phyloP scores from a whole-genome alignment of 2,797 vertebrate genomes.

The Leptatherina wallacei region DNA sequence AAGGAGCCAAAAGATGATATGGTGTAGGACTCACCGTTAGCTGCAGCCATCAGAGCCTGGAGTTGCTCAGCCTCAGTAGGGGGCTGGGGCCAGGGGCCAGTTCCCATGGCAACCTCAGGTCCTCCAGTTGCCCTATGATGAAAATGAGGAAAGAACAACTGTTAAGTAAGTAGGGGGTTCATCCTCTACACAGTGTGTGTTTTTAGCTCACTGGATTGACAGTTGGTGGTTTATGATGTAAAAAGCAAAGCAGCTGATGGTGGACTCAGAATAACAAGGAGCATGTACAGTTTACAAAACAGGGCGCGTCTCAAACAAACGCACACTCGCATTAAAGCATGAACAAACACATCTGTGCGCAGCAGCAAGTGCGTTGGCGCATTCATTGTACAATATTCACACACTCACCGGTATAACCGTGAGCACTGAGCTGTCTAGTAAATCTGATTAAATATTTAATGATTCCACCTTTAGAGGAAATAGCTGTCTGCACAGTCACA shows the following conservation, averaged over 20 bases:
- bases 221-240: constrained; percentile 56
- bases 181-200: constrained; percentile 18
- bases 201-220: constrained; percentile 43
- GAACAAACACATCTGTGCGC: constrained; percentile 54
- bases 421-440: constrained; percentile 44
- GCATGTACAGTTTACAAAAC: constrained; percentile 62
- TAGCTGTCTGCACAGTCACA: constrained; percentile 62
- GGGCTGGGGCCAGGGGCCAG: constrained; percentile 97
- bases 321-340: constrained; percentile 36
- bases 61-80: constrained; percentile 97
- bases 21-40: constrained; percentile 89
- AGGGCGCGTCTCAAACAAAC: constrained; percentile 62
- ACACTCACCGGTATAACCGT: constrained; percentile 40
- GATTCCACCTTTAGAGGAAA: constrained; percentile 66
- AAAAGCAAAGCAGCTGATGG: constrained; percentile 73
- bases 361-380: constrained; percentile 50
- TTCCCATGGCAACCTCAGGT: constrained; percentile 94
- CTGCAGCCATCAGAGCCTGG: constrained; percentile 96
- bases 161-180: constrained; percentile 44
- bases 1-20: constrained; percentile 3
- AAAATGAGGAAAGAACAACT: constrained; percentile 32
- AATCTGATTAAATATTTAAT: constrained; percentile 74
- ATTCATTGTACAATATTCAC: constrained; percentile 33
- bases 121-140: constrained; percentile 81
- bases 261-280: constrained; percentile 49